phyloP scores from a whole-genome alignment of 2,888 invertebrate genomes.

The Chrysodeixis includens region DNA sequence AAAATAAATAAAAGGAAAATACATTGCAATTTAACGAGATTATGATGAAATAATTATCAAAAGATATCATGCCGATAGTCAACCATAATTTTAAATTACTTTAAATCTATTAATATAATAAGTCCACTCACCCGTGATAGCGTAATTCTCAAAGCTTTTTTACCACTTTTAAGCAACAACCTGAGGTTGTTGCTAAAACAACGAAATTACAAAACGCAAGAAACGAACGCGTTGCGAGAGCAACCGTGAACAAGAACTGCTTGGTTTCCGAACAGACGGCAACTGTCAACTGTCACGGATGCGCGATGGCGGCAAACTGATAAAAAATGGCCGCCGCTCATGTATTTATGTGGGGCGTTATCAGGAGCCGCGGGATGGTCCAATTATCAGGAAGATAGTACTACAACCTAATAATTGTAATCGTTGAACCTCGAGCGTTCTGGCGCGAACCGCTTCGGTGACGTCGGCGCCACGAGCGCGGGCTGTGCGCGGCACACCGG shows the following conservation, averaged over 20 bases:
- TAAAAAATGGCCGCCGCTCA: slow-evolving; percentile 56
- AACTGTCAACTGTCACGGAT: slow-evolving; percentile 59
- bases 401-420: slow-evolving; percentile 62
- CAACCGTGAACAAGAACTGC: slow-evolving; percentile 61
- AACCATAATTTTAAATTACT: not conserved
- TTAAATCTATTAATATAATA: not conserved
- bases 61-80: no score
- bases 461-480: slow-evolving; percentile 54
- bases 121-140: slow-evolving; percentile 85
- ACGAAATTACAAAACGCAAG: slow-evolving; percentile 51
- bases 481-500: slow-evolving; percentile 41
- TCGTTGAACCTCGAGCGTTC: slow-evolving; percentile 56
- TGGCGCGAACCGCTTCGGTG: slow-evolving; percentile 75
- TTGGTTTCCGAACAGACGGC: slow-evolving; percentile 46
- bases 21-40: no score
- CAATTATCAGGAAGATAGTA: slow-evolving; percentile 68
- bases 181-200: slow-evolving; percentile 86
- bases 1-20: no score
- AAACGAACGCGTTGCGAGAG: slow-evolving; percentile 63
- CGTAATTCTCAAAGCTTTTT: slow-evolving; percentile 91
- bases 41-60: not conserved
- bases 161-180: slow-evolving; percentile 86
- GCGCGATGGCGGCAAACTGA: slow-evolving; percentile 74
- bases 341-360: slow-evolving; percentile 78
- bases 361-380: slow-evolving; percentile 73